A percentile compares a stretch with the other conserved stretches of the same genome.
These are phyloP conservation scores for Zapus hudsonius DNA, from an alignment of 2,113 vertebrate species.

Conservation along the genomic window DNA sequence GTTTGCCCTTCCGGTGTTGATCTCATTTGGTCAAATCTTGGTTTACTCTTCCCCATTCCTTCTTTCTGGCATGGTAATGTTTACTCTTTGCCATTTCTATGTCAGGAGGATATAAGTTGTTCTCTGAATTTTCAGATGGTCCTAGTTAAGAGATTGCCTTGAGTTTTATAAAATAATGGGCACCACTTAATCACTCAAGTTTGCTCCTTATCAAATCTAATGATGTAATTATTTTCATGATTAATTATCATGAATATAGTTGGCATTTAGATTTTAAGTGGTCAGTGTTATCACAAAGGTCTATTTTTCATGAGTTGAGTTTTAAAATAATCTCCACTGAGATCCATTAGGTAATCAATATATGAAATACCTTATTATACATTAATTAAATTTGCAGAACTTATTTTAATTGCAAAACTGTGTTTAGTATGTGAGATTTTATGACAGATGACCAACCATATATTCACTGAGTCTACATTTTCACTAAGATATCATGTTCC, in stretches of 20 bases:
- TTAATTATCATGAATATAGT: not conserved
- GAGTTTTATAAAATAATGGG: not conserved
- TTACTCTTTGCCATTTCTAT: no score
- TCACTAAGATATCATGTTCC: not conserved
- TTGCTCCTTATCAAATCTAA: not conserved
- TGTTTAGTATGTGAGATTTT: not conserved
- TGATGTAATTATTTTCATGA: not conserved
- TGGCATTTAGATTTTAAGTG: not conserved
- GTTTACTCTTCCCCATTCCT: no score
- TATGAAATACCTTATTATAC: not conserved
- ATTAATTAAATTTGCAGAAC: not conserved
- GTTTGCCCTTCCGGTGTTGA: no score
- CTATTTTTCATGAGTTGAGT: not conserved
- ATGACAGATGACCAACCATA: not conserved
- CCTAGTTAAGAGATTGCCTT: not conserved
- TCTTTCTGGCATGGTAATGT: no score
- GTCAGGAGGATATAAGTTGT: not conserved
- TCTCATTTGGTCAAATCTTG: no score
- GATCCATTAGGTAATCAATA: not conserved
- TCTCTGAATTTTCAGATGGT: not conserved
- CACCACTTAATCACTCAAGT: not conserved
- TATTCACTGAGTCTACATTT: conserved; percentile 14
- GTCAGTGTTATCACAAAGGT: not conserved
- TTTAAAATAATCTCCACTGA: not conserved
- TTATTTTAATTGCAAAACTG: not conserved